phyloP scores from a whole-genome alignment of 2,797 vertebrate species.

The Monodelphis domestica region DNA sequence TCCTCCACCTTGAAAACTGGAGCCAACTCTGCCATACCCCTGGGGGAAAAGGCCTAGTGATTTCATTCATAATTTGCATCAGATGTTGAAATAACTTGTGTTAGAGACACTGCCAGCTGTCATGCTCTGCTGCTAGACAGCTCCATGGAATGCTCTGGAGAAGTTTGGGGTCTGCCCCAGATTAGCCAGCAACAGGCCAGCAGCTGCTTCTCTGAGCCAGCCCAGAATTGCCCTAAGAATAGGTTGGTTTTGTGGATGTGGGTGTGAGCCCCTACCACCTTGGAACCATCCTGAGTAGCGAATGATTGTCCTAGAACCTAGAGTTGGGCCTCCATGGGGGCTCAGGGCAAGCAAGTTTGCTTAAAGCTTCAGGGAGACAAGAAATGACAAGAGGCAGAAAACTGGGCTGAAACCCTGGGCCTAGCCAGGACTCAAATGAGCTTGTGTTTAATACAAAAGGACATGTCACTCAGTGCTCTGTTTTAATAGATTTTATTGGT shows the following conservation, averaged over 20 bases:
- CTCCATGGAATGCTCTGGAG: conserved; percentile 67
- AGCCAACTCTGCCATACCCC: not conserved
- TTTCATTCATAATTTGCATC: conserved; percentile 77
- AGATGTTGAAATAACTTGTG: conserved; percentile 66
- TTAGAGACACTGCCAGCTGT: conserved; percentile 36
- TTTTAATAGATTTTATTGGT: conserved; percentile 94
- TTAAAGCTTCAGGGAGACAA: not conserved
- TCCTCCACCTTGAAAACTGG: not conserved
- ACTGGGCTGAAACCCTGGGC: not conserved
- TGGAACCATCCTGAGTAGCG: not conserved
- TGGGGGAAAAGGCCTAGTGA: not conserved
- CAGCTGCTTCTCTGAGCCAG: conserved; percentile 24
- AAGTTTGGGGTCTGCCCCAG: conserved; percentile 4
- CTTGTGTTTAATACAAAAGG: not conserved
- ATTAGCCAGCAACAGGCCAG: not conserved
- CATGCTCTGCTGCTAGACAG: conserved; percentile 59
- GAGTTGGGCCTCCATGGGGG: not conserved
- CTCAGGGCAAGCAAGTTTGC: not conserved
- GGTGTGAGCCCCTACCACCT: not conserved
- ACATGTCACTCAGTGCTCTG: conserved; percentile 41
- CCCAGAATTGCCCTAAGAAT: conserved; percentile 22
- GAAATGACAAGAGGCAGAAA: not conserved
- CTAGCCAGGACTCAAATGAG: not conserved
- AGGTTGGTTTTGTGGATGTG: not conserved
- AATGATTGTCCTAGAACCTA: not conserved